Base-by-base conservation (phyloP, 2,113 vertebrate genomes). In the Sinocyclocheilus grahami region DNA sequence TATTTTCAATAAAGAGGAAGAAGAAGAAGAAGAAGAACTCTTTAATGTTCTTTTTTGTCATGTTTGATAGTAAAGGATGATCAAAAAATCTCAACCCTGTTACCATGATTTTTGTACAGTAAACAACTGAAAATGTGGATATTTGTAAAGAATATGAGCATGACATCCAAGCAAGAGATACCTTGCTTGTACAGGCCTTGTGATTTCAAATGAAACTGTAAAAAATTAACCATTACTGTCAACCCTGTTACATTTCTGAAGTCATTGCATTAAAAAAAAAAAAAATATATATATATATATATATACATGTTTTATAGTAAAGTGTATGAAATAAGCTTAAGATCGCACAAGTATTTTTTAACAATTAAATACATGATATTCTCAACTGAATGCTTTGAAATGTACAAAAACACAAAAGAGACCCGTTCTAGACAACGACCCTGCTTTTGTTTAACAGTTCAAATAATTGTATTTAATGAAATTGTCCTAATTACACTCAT, bases 401-500 rank as follows among this genome's bases (percentile, higher is more conserved):
- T 5, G 0, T 24, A 51, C 46, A 69, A 33, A 20, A 4, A 37
- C 7, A 1, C 9, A 71, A 71, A 37, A 71, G 30, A 9, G 67
- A 33, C 6, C 65, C 27, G 8, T 39, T 22, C 9, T 18, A 37
- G 1, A 72, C 0, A 22, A 20, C 18, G 18, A 4, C 16, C 63
- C 48, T 39, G 60, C 20, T 78, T 33, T 67, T 46, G 24, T 87
- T 84, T 33, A 46, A 27, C 79, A 65, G 55, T 46, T 78, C 55
- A 42, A 72, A 76, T 33, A 42, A 62, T 37, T 65, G 33, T 48
- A 46, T 20, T 18, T 9, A 78, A 85, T 78, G 74, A n/a, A 78
- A 60, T 27, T 58, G 37, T 18, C 37, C 22, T 63, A n/a, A n/a
- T 86, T 71, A 82, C 42, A 87, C 24, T 72, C 53, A 78, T 82